Conservation (phyloP, 2,113 vertebrate species). For the Ondatra zibethicus region DNA sequence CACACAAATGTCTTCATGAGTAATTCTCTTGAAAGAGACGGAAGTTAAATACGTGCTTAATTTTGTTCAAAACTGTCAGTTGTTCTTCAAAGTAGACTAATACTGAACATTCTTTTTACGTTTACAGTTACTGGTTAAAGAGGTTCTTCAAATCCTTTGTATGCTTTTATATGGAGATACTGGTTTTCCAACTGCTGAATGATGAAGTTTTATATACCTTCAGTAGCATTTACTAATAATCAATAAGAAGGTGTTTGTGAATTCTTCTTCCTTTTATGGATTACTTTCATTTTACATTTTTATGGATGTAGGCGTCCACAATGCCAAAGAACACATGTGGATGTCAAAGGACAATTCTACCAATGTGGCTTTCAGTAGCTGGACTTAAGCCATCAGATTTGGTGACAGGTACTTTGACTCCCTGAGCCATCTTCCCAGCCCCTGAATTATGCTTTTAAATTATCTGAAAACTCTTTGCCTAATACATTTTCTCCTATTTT, state of each 20-base stretch:
- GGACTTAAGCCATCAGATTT: neutral
- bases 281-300: neutral
- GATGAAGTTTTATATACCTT: neutral
- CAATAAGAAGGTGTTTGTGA: neutral
- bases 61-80: neutral
- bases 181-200: neutral
- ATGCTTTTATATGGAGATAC: neutral
- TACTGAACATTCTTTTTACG: neutral
- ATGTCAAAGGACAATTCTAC: too few species aligned
- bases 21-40: neutral
- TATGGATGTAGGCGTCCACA: neutral
- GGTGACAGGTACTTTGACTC: neutral
- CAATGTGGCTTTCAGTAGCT: neutral
- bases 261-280: constrained; percentile 31
- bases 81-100: constrained; percentile 28
- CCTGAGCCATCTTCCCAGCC: neutral
- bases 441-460: neutral
- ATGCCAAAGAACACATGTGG: neutral
- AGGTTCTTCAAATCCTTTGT: neutral
- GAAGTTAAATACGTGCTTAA: neutral
- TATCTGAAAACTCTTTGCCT: neutral
- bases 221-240: neutral
- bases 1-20: neutral
- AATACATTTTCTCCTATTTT: neutral
- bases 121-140: neutral